phyloP scores from a whole-genome alignment of 2,797 vertebrate species.

The Eospalax fontanierii region DNA sequence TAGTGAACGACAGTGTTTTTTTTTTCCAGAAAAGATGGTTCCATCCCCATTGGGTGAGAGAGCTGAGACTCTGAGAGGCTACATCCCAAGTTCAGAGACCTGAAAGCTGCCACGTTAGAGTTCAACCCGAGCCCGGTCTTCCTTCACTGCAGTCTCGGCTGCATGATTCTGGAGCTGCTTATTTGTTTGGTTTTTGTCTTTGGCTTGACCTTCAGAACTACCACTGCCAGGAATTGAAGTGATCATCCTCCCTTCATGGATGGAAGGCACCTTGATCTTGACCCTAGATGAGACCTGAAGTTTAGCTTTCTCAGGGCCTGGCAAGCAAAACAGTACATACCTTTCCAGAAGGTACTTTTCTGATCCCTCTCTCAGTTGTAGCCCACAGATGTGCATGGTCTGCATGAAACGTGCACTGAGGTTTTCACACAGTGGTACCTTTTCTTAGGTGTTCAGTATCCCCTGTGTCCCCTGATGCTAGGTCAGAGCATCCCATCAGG shows the following conservation, averaged over 20 bases:
- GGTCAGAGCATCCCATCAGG: not conserved
- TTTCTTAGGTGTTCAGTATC: not conserved
- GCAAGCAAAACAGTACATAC: not conserved
- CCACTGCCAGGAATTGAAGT: not conserved
- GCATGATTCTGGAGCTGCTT: not conserved
- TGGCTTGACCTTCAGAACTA: not conserved
- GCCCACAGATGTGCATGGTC: not conserved
- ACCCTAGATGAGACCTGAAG: not conserved
- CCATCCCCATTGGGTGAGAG: not conserved
- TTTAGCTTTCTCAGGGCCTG: not conserved
- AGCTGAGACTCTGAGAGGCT: conserved; percentile 1
- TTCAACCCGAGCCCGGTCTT: not conserved
- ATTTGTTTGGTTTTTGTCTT: conserved; percentile 7
- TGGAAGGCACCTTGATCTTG: not conserved
- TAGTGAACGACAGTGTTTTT: not conserved
- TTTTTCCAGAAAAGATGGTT: not conserved
- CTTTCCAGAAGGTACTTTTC: not conserved
- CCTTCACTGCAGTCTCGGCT: not conserved
- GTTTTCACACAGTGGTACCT: not conserved
- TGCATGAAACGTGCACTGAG: not conserved
- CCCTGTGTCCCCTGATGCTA: not conserved
- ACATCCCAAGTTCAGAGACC: not conserved
- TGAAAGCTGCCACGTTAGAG: not conserved
- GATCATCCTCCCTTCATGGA: not conserved
- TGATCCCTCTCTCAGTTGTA: not conserved